Evolutionary conservation across 2,888 invertebrate species (phyloP).

Genomic region (Ecliptopera silaceata): DNA sequence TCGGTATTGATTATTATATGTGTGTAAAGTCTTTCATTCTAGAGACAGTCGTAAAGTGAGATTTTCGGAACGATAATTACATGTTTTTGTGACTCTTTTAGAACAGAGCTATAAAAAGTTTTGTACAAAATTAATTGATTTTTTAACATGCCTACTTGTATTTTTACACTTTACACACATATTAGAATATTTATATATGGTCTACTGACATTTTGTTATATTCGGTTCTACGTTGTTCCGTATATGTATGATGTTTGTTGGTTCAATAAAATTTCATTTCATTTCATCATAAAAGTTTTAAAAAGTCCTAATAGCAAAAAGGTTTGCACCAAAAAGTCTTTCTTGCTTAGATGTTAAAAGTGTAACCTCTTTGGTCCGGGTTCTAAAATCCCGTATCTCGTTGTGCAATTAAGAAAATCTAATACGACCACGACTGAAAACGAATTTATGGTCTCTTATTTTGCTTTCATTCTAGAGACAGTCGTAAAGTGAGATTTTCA

Average conservation of each 20-base stretch:
- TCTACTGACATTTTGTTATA: too few species aligned
- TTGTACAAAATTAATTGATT: too few species aligned
- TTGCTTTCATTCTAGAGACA: conserved; percentile 38
- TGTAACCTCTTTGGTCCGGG: conserved; percentile 2
- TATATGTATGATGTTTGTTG: too few species aligned
- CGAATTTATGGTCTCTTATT: conserved; percentile 53
- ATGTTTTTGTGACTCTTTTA: conserved; percentile 8
- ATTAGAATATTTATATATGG: too few species aligned
- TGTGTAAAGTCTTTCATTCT: conserved; percentile 37
- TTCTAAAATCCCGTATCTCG: conserved; percentile 33
- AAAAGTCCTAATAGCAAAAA: too few species aligned
- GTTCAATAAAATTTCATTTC: too few species aligned
- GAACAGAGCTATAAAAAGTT: background rate
- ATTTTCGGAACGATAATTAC: conserved; percentile 26
- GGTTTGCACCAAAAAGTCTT: background rate
- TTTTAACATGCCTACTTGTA: too few species aligned
- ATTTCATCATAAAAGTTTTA: too few species aligned
- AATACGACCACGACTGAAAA: conserved; percentile 49
- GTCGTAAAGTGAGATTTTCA: conserved; percentile 37
- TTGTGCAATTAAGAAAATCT: conserved; percentile 56
- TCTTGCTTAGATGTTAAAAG: too few species aligned
- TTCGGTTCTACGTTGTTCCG: too few species aligned
- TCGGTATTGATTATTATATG: too few species aligned
- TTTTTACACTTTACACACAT: too few species aligned
- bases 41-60: conserved; percentile 36